Evolutionary conservation across 2,113 vertebrate genomes (phyloP).

Genomic region (Capreolus pygargus): DNA sequence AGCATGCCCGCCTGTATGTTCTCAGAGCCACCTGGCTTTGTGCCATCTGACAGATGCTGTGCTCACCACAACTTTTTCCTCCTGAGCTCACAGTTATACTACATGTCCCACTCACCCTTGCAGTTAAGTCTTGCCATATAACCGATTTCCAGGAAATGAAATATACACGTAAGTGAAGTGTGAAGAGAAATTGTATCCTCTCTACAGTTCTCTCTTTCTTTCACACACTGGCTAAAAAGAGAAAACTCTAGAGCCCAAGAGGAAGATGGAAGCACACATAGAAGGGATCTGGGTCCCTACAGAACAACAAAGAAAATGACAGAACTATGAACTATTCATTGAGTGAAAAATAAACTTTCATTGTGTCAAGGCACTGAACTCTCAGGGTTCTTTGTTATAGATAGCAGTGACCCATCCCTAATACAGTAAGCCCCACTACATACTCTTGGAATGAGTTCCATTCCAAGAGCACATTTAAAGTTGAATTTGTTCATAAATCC

Average conservation of each 20-base stretch:
- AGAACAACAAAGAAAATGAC: conserved; percentile 18
- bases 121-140: not conserved
- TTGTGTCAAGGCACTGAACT: not conserved
- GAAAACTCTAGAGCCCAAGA: not conserved
- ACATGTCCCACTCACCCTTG: not conserved
- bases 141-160: not conserved
- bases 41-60: not conserved
- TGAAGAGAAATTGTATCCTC: not conserved
- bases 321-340: not conserved
- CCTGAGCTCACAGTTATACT: not conserved
- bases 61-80: not conserved
- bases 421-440: not conserved
- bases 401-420: not conserved
- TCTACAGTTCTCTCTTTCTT: not conserved
- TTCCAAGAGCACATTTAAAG: not conserved
- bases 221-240: not conserved
- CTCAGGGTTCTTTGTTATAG: not conserved
- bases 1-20: not conserved
- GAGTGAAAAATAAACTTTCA: not conserved
- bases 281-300: not conserved
- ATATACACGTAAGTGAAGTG: not conserved
- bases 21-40: not conserved
- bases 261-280: not conserved
- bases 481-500: not conserved
- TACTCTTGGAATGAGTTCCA: not conserved